These are phyloP conservation scores for Porites australiensis DNA, from an alignment of 64 coral and sea anemone genomes.

Conservation along the genomic window DNA sequence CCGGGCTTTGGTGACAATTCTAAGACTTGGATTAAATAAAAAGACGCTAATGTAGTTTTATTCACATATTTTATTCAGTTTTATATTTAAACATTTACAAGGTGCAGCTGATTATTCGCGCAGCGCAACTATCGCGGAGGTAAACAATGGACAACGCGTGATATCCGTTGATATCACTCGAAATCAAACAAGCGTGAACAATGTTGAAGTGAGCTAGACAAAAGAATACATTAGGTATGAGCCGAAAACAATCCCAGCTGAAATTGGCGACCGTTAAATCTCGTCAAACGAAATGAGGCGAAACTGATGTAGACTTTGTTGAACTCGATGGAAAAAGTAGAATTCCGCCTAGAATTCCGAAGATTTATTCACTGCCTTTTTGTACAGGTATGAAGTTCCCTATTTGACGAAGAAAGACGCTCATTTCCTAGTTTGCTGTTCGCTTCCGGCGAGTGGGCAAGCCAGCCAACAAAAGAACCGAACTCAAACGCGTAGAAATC, in stretches of 20 bases:
- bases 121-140: too few species aligned
- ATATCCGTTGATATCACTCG: not conserved
- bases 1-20: not conserved
- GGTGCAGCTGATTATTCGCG: slow-evolving; percentile 23
- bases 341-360: not conserved
- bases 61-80: not conserved
- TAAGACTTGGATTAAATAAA: not conserved
- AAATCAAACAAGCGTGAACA: slow-evolving; percentile 49
- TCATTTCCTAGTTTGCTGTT: slow-evolving; percentile 19
- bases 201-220: slow-evolving; percentile 16
- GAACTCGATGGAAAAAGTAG: not conserved
- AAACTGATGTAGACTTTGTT: slow-evolving; percentile 30
- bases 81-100: not conserved
- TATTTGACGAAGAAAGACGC: slow-evolving; percentile 11
- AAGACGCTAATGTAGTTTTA: not conserved
- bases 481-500: not conserved
- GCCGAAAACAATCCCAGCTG: not conserved
- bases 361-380: not conserved
- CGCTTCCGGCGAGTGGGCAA: slow-evolving; percentile 42
- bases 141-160: slow-evolving; percentile 1
- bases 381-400: not conserved
- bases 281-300: not conserved
- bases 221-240: slow-evolving; percentile 39
- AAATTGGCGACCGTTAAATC: slow-evolving; percentile 35
- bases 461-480: slow-evolving; percentile 2